Evolutionary conservation across 2,113 vertebrate genomes (phyloP).

Genomic region (Cervus canadensis): DNA sequence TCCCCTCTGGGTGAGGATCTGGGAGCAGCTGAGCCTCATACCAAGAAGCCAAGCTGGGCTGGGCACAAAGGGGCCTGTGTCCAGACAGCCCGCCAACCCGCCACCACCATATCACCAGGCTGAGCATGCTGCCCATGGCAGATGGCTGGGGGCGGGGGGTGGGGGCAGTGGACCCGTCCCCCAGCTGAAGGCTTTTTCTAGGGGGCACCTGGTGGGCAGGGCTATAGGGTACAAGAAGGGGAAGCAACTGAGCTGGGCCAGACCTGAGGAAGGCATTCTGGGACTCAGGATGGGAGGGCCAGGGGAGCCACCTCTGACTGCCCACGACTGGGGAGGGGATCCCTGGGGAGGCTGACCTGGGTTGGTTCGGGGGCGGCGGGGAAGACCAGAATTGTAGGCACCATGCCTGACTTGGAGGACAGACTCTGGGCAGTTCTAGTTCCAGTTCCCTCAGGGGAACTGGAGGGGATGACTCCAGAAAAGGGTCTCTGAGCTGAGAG

Average conservation of each 20-base stretch:
- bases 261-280: not conserved
- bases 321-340: not conserved
- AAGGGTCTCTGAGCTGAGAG: not conserved
- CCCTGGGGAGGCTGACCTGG: slow-evolving; percentile 6
- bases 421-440: not conserved
- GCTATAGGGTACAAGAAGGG: not conserved
- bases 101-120: slow-evolving; percentile 66
- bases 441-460: not conserved
- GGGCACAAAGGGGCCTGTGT: slow-evolving; percentile 83
- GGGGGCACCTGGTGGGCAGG: slow-evolving; percentile 16
- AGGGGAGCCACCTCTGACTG: not conserved
- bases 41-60: slow-evolving; percentile 75
- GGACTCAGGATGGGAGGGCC: not conserved
- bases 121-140: slow-evolving; percentile 66
- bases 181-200: slow-evolving; percentile 14
- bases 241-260: not conserved
- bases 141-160: not conserved
- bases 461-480: not conserved
- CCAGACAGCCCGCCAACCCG: not conserved
- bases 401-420: not conserved
- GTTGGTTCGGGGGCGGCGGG: not conserved
- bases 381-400: not conserved
- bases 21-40: slow-evolving; percentile 77
- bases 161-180: not conserved
- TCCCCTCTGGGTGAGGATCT: slow-evolving; percentile 60